Conservation (phyloP, 2,797 vertebrate genomes). For the Trematomus bernacchii region DNA sequence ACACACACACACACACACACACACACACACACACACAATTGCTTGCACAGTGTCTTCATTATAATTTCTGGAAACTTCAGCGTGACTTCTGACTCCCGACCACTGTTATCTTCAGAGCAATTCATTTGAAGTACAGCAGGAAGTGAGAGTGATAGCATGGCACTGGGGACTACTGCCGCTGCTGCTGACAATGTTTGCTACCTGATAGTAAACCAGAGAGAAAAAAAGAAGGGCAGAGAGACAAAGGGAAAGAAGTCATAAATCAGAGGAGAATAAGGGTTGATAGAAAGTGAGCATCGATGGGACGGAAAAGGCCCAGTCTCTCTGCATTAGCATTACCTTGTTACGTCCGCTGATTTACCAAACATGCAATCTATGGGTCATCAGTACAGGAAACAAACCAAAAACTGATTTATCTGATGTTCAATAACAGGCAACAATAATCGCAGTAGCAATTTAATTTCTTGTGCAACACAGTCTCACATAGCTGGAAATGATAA, state of each 20-base stretch:
- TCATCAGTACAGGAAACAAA: neutral
- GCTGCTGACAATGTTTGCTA: constrained; percentile 24
- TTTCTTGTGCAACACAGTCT: too few relatives aligned
- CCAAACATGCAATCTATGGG: neutral
- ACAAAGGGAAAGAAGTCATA: constrained; percentile 1
- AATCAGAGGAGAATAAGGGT: neutral
- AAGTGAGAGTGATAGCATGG: constrained; percentile 53
- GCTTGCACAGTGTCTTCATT: constrained; percentile 33
- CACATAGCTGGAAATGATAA: too few relatives aligned
- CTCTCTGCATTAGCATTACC: constrained; percentile 13
- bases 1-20: too few relatives aligned
- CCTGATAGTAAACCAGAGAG: constrained; percentile 33
- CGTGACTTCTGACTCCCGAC: constrained; percentile 56
- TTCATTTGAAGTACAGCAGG: constrained; percentile 71
- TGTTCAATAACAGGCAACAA: too few relatives aligned
- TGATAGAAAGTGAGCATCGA: constrained; percentile 1
- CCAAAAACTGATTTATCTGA: neutral
- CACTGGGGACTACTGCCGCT: constrained; percentile 49
- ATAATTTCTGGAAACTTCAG: constrained; percentile 52
- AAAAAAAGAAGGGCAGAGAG: constrained; percentile 13
- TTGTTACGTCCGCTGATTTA: constrained; percentile 8
- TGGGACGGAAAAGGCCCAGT: constrained; percentile 6
- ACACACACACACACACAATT: neutral
- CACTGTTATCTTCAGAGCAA: constrained; percentile 49
- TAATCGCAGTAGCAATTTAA: too few relatives aligned